Percentiles rank a stretch among this genome's conserved stretches.
Conservation (phyloP, 2,888 invertebrate genomes). For the Phengaris arion region DNA sequence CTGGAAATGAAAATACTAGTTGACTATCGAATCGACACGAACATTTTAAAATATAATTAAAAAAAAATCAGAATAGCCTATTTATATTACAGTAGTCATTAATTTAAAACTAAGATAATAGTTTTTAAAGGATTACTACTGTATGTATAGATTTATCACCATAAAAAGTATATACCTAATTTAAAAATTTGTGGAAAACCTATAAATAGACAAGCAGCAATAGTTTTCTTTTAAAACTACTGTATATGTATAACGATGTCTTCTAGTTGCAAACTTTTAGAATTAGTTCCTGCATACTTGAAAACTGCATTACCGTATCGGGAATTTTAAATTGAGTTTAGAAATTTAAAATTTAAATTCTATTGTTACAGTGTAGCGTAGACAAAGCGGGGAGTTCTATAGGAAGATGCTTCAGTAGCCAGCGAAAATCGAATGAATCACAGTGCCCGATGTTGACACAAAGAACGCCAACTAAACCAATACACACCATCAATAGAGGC, state of each 20-base stretch:
- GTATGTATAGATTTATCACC: background rate
- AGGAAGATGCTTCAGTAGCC: conserved; percentile 83
- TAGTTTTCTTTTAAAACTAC: background rate
- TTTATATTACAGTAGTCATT: too few species aligned
- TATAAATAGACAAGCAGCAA: background rate
- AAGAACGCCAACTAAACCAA: conserved; percentile 72
- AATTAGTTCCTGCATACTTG: conserved; percentile 12
- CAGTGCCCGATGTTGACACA: conserved; percentile 84
- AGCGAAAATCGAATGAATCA: conserved; percentile 86
- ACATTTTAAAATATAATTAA: too few species aligned
- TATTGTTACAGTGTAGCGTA: conserved; percentile 84
- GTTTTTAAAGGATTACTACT: too few species aligned
- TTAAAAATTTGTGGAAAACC: too few species aligned
- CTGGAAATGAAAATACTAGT: too few species aligned
- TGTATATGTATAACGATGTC: background rate
- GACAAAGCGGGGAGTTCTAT: conserved; percentile 78
- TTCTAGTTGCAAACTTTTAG: background rate
- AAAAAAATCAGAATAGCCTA: too few species aligned
- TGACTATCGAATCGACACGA: too few species aligned
- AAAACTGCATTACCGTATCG: conserved; percentile 20
- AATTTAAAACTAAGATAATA: too few species aligned
- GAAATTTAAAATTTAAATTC: background rate
- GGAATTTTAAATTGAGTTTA: background rate
- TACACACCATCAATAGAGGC: conserved; percentile 68
- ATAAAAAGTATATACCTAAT: background rate